These are phyloP conservation scores for Holothuria glaberrima DNA, from an alignment of 35 echinoderm and acorn worm genomes.

Conservation along the genomic window DNA sequence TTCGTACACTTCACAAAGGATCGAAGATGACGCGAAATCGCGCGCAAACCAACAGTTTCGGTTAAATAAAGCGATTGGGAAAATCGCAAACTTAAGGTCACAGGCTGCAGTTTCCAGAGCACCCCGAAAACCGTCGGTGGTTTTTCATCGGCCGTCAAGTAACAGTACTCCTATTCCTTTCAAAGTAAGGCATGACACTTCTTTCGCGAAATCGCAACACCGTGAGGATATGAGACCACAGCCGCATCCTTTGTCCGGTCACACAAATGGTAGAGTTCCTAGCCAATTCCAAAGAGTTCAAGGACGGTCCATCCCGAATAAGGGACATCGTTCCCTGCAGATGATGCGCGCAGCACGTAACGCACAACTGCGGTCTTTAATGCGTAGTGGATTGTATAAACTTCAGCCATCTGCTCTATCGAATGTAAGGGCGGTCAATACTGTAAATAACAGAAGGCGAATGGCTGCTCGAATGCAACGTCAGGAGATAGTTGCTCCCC, in stretches of 20 bases:
- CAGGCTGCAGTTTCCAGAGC: constrained; percentile 30
- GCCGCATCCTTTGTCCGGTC: background rate
- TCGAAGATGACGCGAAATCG: background rate
- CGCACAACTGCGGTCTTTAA: background rate
- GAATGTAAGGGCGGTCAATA: background rate
- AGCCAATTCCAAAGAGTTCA: constrained; percentile 8
- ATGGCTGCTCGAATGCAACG: constrained; percentile 28
- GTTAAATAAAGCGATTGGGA: constrained; percentile 50
- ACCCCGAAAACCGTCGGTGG: constrained; percentile 45
- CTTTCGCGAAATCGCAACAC: background rate
- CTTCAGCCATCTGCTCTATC: constrained; percentile 19
- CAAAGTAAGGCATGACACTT: constrained; percentile 24
- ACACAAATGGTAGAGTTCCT: constrained; percentile 1
- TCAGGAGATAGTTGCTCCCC: background rate
- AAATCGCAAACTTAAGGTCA: constrained; percentile 30
- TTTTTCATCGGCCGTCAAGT: constrained; percentile 45
- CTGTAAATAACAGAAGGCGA: constrained; percentile 9
- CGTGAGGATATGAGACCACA: background rate
- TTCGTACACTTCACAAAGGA: background rate
- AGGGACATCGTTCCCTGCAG: background rate
- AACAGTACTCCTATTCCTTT: constrained; percentile 49
- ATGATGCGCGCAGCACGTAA: constrained; percentile 33
- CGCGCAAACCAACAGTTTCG: constrained; percentile 39
- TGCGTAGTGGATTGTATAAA: constrained; percentile 23
- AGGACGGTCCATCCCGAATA: background rate